Percentiles rank a stretch among this genome's conserved stretches.
phyloP scores from a whole-genome alignment of 2,888 invertebrate species.

The Cryptus viduatorius region DNA sequence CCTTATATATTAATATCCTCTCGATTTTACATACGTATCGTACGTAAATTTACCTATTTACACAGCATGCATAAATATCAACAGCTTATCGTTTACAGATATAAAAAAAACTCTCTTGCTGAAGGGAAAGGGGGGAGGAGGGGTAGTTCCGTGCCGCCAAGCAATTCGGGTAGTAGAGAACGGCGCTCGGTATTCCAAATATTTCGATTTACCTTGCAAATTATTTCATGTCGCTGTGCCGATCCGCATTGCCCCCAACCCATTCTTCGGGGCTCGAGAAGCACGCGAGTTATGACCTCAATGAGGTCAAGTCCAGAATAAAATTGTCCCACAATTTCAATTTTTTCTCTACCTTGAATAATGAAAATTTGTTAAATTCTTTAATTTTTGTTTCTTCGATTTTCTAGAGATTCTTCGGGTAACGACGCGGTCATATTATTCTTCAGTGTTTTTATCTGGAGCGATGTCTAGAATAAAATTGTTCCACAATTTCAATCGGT shows the following conservation, averaged over 20 bases:
- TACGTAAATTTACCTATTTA: conserved; percentile 63
- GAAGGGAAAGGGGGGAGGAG: conserved; percentile 1
- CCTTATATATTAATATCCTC: conserved; percentile 56
- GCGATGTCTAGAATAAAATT: too few species aligned
- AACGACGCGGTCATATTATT: not conserved
- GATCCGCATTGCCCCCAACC: conserved; percentile 20
- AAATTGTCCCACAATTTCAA: not conserved
- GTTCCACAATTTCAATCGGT: not conserved
- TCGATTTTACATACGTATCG: conserved; percentile 71
- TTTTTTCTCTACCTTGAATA: not conserved
- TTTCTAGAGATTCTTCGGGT: not conserved
- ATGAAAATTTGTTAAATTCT: not conserved
- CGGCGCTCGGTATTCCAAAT: conserved; percentile 25
- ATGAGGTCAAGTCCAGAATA: conserved; percentile 14
- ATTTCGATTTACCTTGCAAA: conserved; percentile 46
- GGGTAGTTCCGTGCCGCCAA: conserved; percentile 42
- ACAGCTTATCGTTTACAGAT: conserved; percentile 75
- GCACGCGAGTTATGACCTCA: conserved; percentile 13
- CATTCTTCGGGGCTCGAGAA: not conserved
- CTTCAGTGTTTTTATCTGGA: not conserved
- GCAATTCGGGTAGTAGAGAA: conserved; percentile 24
- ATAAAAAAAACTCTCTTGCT: conserved; percentile 71
- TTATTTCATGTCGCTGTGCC: conserved; percentile 32
- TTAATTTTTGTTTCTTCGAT: not conserved
- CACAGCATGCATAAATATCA: conserved; percentile 74